phyloP scores from a whole-genome alignment of 2,113 vertebrate genomes.

The Ameiurus melas region DNA sequence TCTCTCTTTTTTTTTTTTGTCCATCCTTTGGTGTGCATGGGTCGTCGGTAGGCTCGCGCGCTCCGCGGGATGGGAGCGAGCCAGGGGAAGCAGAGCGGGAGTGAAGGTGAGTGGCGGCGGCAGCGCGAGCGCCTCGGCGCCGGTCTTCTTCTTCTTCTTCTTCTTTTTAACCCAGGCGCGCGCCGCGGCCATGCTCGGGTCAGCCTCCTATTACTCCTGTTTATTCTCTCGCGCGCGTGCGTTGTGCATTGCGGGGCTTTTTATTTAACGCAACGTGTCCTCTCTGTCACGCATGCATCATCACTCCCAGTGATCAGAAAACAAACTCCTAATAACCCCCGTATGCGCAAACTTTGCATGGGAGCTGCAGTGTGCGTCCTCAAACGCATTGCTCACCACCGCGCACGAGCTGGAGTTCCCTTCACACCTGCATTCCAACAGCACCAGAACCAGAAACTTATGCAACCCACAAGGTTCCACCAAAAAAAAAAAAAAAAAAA shows the following conservation, averaged over 20 bases:
- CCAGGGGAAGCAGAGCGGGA: conserved; percentile 88
- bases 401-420: background rate
- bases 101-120: conserved; percentile 78
- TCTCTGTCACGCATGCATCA: background rate
- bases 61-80: conserved; percentile 84
- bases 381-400: background rate
- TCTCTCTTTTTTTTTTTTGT: background rate
- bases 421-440: background rate
- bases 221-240: background rate
- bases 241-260: background rate
- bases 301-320: background rate
- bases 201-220: conserved; percentile 29
- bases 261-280: background rate
- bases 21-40: conserved; percentile 48
- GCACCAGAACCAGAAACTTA: background rate
- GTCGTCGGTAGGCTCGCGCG: conserved; percentile 73
- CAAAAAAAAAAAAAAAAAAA: too few species aligned
- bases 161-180: background rate
- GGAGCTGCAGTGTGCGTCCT: background rate
- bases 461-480: background rate
- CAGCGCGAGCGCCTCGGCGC: conserved; percentile 25
- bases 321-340: background rate
- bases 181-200: conserved; percentile 41
- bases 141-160: background rate
- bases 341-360: background rate